Conservation (phyloP, 1,140 invertebrate species). For the Holcopasites calliopsidis region DNA sequence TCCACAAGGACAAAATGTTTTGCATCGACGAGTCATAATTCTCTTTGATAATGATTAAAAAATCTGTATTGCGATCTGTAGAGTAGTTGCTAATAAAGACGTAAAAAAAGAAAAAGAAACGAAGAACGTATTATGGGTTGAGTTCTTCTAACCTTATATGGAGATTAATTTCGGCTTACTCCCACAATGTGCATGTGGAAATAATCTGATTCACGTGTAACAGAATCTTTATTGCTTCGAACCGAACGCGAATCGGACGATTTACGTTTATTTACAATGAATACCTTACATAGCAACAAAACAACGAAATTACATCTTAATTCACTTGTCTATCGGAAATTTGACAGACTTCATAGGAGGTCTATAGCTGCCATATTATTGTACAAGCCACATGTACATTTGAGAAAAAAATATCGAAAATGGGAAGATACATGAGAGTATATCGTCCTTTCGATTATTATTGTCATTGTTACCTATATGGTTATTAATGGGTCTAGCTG, state of each 20-base stretch:
- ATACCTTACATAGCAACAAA: neutral
- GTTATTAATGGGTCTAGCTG: neutral
- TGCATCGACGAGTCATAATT: neutral
- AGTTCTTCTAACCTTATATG: constrained; percentile 71
- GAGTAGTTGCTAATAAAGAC: neutral
- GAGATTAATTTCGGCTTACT: constrained; percentile 52
- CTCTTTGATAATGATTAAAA: neutral
- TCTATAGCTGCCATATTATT: neutral
- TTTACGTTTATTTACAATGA: neutral
- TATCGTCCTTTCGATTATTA: constrained; percentile 13
- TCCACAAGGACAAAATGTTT: neutral
- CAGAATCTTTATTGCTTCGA: too few species aligned
- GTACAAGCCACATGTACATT: constrained; percentile 5
- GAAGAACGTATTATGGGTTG: neutral
- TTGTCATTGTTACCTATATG: neutral
- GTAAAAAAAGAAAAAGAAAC: neutral
- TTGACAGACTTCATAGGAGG: neutral
- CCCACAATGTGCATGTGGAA: constrained; percentile 2
- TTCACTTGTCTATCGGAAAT: constrained; percentile 24
- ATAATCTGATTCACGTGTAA: neutral
- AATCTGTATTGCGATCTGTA: too few species aligned
- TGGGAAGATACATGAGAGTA: constrained; percentile 62
- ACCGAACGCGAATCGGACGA: neutral
- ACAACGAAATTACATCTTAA: neutral
- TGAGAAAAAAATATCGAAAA: constrained; percentile 40